phyloP scores from a whole-genome alignment of 2,888 invertebrate species.

The Nomada fabriciana region DNA sequence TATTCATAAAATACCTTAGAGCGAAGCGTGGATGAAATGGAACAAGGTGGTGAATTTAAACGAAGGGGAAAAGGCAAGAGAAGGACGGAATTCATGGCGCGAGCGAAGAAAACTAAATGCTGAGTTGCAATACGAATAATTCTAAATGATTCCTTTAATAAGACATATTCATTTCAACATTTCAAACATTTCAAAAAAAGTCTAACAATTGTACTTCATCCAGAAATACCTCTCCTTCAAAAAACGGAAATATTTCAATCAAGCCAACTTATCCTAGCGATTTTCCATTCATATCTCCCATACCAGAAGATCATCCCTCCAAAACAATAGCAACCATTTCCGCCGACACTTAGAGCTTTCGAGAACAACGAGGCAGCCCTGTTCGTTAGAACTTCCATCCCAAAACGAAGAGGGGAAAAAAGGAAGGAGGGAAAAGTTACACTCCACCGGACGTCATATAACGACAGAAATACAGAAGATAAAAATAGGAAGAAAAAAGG shows the following conservation, averaged over 20 bases:
- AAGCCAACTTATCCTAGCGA: background rate
- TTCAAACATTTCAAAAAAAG: too few species aligned
- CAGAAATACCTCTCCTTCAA: too few species aligned
- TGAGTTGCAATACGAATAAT: background rate
- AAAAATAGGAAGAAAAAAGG: slow-evolving; percentile 24
- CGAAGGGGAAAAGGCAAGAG: background rate
- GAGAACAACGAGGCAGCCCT: slow-evolving; percentile 14
- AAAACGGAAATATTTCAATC: background rate
- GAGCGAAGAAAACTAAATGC: background rate
- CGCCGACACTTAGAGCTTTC: background rate
- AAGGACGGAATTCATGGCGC: background rate
- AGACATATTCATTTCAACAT: too few species aligned
- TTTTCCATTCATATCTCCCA: background rate
- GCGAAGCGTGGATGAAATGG: slow-evolving; percentile 18
- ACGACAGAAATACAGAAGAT: slow-evolving; percentile 18
- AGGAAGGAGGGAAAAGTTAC: background rate
- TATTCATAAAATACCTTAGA: slow-evolving; percentile 31
- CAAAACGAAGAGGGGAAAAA: background rate
- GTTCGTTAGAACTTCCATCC: slow-evolving; percentile 21
- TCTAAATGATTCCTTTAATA: background rate
- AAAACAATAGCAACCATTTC: background rate
- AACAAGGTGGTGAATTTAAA: slow-evolving; percentile 26
- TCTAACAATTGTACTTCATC: too few species aligned
- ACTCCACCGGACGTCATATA: slow-evolving; percentile 14
- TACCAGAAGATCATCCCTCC: background rate